Evolutionary conservation across 2,888 invertebrate species (phyloP).

Genomic region (Philonicus albiceps): DNA sequence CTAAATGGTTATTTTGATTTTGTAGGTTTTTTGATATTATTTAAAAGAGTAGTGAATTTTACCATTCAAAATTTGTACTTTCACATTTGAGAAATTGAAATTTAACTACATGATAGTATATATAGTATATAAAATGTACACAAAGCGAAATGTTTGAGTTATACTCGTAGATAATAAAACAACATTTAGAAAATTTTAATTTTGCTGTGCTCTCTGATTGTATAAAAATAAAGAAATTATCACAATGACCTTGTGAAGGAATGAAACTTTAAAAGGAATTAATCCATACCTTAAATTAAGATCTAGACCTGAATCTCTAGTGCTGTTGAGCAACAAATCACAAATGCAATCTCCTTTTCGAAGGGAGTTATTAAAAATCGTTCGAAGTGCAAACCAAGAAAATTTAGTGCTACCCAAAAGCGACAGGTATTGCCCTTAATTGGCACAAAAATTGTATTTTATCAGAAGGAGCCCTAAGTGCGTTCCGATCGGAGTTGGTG

Average conservation of each 20-base stretch:
- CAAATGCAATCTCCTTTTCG: background rate
- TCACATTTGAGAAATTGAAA: too few species aligned
- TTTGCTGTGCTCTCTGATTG: background rate
- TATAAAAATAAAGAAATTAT: background rate
- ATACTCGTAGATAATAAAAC: background rate
- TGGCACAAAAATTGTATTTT: background rate
- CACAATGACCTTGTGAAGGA: background rate
- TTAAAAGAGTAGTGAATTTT: too few species aligned
- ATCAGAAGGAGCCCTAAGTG: background rate
- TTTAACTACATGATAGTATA: too few species aligned
- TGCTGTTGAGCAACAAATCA: background rate
- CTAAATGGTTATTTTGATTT: too few species aligned
- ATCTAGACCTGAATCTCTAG: background rate
- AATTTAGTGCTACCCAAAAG: background rate
- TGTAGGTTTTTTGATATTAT: too few species aligned
- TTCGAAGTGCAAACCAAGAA: background rate
- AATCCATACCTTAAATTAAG: background rate
- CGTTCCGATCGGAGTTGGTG: background rate
- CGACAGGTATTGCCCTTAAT: background rate
- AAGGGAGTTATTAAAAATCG: background rate
- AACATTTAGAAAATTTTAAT: background rate
- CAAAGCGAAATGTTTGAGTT: background rate
- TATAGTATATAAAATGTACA: too few species aligned
- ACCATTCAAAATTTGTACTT: too few species aligned
- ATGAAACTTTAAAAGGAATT: background rate